These are phyloP conservation scores for Hoplostethus atlanticus DNA, from an alignment of 2,797 vertebrate species.

Conservation along the genomic window DNA sequence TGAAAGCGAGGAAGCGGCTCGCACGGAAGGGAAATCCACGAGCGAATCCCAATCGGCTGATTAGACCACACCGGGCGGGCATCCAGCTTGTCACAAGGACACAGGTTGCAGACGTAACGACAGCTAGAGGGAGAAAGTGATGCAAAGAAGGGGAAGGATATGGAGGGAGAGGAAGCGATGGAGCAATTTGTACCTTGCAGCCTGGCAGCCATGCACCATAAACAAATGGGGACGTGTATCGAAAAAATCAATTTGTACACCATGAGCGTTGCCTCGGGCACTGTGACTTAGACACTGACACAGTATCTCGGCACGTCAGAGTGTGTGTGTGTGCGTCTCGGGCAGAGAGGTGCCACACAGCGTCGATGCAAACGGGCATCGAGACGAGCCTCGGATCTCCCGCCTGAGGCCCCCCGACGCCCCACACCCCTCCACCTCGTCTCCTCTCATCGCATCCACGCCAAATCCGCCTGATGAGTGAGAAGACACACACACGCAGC, in stretches of 20 bases:
- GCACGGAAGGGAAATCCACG: constrained; percentile 28
- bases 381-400: constrained; percentile 86
- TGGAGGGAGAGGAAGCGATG: constrained; percentile 21
- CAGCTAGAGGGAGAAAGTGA: neutral
- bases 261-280: constrained; percentile 63
- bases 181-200: constrained; percentile 35
- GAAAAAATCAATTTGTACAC: constrained; percentile 60
- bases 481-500: constrained; percentile 52
- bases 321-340: constrained; percentile 42
- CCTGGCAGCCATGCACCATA: constrained; percentile 49
- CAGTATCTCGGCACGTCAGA: constrained; percentile 65
- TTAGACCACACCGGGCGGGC: constrained; percentile 51
- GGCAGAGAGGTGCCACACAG: constrained; percentile 82
- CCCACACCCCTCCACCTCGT: constrained; percentile 75
- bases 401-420: constrained; percentile 80
- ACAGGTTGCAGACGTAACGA: constrained; percentile 33
- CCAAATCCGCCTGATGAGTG: constrained; percentile 69
- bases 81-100: constrained; percentile 63
- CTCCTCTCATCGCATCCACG: constrained; percentile 66
- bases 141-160: neutral
- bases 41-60: constrained; percentile 56
- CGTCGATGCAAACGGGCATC: constrained; percentile 88
- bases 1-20: constrained; percentile 11
- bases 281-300: constrained; percentile 52
- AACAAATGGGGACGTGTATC: constrained; percentile 58